Base-by-base conservation (phyloP, 2,113 vertebrate species). In the Meriones unguiculatus region DNA sequence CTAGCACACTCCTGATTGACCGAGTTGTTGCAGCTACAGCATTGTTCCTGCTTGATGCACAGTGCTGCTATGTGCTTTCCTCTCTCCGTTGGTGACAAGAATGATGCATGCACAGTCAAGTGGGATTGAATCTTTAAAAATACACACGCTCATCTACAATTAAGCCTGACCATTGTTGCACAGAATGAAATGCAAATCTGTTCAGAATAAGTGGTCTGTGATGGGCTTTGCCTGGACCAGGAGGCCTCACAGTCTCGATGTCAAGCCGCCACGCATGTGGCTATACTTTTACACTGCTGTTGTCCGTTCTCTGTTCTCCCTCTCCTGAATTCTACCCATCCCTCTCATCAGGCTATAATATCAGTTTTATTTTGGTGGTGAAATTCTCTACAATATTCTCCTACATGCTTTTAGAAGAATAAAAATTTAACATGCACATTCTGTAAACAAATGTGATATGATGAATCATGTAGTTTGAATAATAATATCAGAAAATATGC, bases 61-160 rank as follows among this genome's bases (percentile, higher is more conserved):
- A 67, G 41, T 67, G 32, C 75, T 41, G 52, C 41, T 1, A 0
- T 17, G 13, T 35, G 20, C 17, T 14, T 50, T 64, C 5, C 65
- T 82, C 70, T 73, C 72, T 80, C 64, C 28, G 52, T 73, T 18
- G 30, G 4, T 38, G 7, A 54, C 52, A 46, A 64, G n/a, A 59
- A 70, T 52, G 62, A 67, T 7, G 85, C 62, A 72, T 5, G 64
- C 52, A 50, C 4, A 28, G 50, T 52, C 11, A 67, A 72, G 57
- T 69, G 87, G 72, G 59, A n/a, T 93, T 91, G 84, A 84, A 73
- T 76, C 28, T 32, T 57, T 85, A 65, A 81, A 72, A 81, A 64
- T 28, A 38, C 5, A 59, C 32, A 54, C 7, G 82, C 17, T 82
- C 41, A 76, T 38, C n/a, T 46, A 78, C 54, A 95, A 91, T 59